phyloP scores from a whole-genome alignment of 2,797 vertebrate species.

The Eulemur albifrons region DNA sequence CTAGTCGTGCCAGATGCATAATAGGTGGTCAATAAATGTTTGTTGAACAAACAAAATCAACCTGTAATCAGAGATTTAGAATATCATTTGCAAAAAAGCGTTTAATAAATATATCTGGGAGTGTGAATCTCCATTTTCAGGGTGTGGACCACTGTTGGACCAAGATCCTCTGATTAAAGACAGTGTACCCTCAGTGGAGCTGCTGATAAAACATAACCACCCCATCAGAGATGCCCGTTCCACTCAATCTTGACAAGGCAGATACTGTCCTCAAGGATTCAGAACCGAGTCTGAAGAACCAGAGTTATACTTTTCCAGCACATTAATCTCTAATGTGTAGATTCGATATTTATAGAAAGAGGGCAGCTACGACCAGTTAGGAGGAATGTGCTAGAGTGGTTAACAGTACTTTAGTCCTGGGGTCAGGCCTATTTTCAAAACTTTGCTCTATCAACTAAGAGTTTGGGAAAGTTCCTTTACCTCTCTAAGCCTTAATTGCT shows the following conservation, averaged over 20 bases:
- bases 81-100: background rate
- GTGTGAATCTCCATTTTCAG: background rate
- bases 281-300: background rate
- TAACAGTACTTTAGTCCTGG: background rate
- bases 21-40: background rate
- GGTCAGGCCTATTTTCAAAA: background rate
- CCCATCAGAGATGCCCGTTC: background rate
- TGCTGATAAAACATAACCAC: background rate
- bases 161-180: background rate
- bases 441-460: background rate
- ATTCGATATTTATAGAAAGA: background rate
- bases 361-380: background rate
- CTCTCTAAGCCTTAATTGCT: background rate
- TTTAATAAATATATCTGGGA: background rate
- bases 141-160: background rate
- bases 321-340: background rate
- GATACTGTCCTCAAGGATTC: too few species aligned
- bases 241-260: background rate
- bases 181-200: too few species aligned
- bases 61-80: background rate
- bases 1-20: background rate
- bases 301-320: background rate
- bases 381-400: background rate
- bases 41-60: background rate
- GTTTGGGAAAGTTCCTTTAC: background rate